A percentile compares a stretch with the other conserved stretches of the same genome.
Evolutionary conservation across 2,888 invertebrate genomes (phyloP).

Genomic region (Operophtera brumata): DNA sequence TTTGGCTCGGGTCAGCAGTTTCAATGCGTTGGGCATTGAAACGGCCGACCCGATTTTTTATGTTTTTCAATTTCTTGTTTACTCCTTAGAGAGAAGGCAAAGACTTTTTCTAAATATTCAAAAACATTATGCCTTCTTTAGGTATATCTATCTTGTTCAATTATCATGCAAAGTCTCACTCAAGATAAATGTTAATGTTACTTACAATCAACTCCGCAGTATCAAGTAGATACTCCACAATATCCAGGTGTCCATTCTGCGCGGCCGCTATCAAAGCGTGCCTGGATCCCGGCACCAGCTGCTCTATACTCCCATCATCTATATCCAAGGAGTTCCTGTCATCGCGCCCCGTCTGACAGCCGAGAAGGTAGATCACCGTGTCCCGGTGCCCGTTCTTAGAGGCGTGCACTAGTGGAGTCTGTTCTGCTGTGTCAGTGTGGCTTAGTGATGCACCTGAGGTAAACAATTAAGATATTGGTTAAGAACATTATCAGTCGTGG

Average conservation of each 20-base stretch:
- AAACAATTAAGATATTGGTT: background rate
- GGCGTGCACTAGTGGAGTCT: slow-evolving; percentile 94
- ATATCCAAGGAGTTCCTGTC: slow-evolving; percentile 84
- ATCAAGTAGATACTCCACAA: slow-evolving; percentile 94
- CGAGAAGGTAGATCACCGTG: slow-evolving; percentile 92
- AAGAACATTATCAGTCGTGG: too few relatives aligned
- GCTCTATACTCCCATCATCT: slow-evolving; percentile 80
- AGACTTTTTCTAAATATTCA: too few relatives aligned
- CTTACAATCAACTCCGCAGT: slow-evolving; percentile 91
- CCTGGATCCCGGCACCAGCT: slow-evolving; percentile 88
- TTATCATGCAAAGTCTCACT: too few relatives aligned
- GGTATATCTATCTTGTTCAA: too few relatives aligned
- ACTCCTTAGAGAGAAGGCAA: too few relatives aligned
- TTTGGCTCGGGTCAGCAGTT: too few relatives aligned
- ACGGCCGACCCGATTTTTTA: too few relatives aligned
- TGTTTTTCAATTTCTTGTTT: too few relatives aligned
- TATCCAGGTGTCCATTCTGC: slow-evolving; percentile 91
- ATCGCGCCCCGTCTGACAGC: slow-evolving; percentile 82
- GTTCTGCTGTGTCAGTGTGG: slow-evolving; percentile 89
- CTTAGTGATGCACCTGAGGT: slow-evolving; percentile 84
- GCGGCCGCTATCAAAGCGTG: slow-evolving; percentile 94
- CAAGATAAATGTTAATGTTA: too few relatives aligned
- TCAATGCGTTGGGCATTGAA: too few relatives aligned
- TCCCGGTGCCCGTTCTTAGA: slow-evolving; percentile 93
- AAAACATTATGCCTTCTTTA: too few relatives aligned